Conservation (phyloP, 1,140 invertebrate genomes). For the Trichomalopsis sarcophagae region DNA sequence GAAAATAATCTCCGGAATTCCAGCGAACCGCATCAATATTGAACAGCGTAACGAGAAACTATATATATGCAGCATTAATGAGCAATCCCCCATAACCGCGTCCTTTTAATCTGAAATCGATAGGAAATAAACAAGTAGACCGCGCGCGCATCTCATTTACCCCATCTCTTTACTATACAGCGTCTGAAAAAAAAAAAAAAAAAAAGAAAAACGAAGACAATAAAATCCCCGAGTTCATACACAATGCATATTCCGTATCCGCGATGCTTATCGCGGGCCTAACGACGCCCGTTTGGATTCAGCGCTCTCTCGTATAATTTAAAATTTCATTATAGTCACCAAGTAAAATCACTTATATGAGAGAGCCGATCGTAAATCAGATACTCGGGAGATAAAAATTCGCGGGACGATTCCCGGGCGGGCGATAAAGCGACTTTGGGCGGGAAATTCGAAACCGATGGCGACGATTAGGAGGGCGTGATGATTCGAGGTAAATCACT, state of each 20-base stretch:
- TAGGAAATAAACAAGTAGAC: no score
- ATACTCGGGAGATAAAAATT: not conserved
- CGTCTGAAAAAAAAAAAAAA: not conserved
- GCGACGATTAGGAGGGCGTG: not conserved
- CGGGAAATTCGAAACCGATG: not conserved
- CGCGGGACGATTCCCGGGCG: not conserved
- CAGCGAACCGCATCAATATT: no score
- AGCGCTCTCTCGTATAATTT: not conserved
- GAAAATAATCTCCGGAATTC: no score
- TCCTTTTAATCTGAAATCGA: not conserved
- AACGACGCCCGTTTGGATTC: conserved; percentile 22
- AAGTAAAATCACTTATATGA: not conserved
- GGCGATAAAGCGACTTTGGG: not conserved
- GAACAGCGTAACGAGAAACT: no score
- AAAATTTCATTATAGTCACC: conserved; percentile 7
- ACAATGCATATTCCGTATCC: not conserved
- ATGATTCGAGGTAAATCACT: not conserved
- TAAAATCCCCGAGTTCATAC: not conserved
- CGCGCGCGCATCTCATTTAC: not conserved
- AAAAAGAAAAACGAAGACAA: not conserved
- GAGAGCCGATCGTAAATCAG: not conserved
- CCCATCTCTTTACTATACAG: not conserved
- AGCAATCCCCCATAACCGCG: not conserved
- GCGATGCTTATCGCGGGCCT: not conserved
- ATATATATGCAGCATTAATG: not conserved